Evolutionary conservation across 2,113 vertebrate genomes (phyloP), one percentile per base, ranked within the genome.

Genomic region (Eudyptes chrysolophus): DNA sequence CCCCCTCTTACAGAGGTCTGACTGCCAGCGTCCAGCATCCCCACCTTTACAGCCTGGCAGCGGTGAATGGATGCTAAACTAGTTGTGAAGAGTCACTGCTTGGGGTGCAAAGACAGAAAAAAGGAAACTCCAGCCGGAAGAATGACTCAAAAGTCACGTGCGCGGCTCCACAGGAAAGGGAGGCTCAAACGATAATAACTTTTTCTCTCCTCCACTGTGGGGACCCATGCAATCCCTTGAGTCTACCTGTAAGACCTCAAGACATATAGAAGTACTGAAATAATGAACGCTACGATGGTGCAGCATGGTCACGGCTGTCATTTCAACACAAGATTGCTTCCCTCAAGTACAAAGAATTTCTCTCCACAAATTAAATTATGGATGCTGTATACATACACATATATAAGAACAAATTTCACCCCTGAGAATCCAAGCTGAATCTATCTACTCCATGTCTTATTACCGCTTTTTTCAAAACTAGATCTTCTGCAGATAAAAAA

Each of bases 321-420:
- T 11, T 51, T 17, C 62, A 60, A 22, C 1, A 2, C 25, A 78
- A 20, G 24, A 12, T 1, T 36, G 32, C 15, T 8, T 61, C 64
- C 49, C 44, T 42, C 8, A 11, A 58, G 27, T 2, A 36, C 14
- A 10, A 30, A 40, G 40, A 55, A 21, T 16, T 94, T 29, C 34
- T 42, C 21, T 22, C 44, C n/a, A 21, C 17, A 15, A 38, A 92
- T 25, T 11, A n/a, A 65, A 70, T 55, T 1, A 58, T 1, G 9
- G n/a, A n/a, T 55, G 14, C 4, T 51, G 8, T n/a, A 25, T 3
- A 7, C 2, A 30, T 20, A 13, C 9, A 40, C 10, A 29, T 0
- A 11, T 1, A 4, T 1, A 17, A 51, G 9, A 87, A 52, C 17
- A 48, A 61, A 74, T 15, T n/a, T 49, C 57, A 62, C 22, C 21